Base-by-base conservation (phyloP, 2,888 invertebrate species). In the Standfussiana lucernea region DNA sequence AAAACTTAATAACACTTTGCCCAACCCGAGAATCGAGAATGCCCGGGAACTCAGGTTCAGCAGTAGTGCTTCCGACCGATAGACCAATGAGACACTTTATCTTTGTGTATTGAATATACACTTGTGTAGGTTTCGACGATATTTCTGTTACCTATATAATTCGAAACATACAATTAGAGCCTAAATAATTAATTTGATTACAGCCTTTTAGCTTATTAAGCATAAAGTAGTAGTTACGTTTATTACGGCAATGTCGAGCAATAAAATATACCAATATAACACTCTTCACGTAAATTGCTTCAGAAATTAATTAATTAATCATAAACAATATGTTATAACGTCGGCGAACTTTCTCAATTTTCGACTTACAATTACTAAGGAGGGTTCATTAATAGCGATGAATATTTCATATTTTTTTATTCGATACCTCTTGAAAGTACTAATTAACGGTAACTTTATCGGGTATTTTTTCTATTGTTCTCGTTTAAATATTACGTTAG, bases 321-420 rank as follows among this genome's bases (percentile, higher is more conserved):
- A 77, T 71, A 69, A 74, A 72, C 82, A 87, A 75, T 86, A 82
- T 88, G 80, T 86, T 83, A 80, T 73, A 80, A 80, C 68, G 68
- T 75, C 68, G 82, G 70, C 50, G 35, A 90, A 90, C 84, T 91
- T 90, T 88, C 82, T 82, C 83, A 88, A 89, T 90, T 89, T 86
- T 88, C 75, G 66, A 79, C 80, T 81, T 78, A 76, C 66, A 82
- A 83, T 84, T 84, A 86, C 72, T 64, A 74, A 76, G 45, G 45
- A 28, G 78, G 70, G 67, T 69, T 82, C 53, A 82, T 83, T 85
- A 77, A 68, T 86, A 77, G 80, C 75, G 68, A 80, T 84, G 77
- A 85, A 83, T 82, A 83, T 83, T 82, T 77, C 32, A 61, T 80
- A 65, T 50, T 65, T 80, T 82, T 72, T 64, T 75, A 73, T 83